These are phyloP conservation scores for Brenthis daphne DNA, from an alignment of 2,888 invertebrate species.

Conservation along the genomic window DNA sequence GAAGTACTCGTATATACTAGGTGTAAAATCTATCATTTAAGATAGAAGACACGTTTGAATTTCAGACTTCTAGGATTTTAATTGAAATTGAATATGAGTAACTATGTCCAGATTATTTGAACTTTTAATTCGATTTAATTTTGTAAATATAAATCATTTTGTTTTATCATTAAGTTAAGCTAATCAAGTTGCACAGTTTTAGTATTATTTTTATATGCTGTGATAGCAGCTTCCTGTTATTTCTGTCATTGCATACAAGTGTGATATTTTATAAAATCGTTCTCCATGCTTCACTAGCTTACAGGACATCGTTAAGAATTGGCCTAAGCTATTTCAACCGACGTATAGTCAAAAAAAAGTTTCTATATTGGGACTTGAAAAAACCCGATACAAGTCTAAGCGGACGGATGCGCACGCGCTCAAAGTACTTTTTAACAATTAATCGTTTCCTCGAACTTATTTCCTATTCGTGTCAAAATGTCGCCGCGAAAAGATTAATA, in stretches of 20 bases:
- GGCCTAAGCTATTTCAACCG: slow-evolving; percentile 48
- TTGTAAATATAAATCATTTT: too few relatives aligned
- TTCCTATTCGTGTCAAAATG: slow-evolving; percentile 46
- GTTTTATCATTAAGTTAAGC: too few relatives aligned
- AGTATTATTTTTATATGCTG: background rate
- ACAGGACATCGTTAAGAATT: slow-evolving; percentile 52
- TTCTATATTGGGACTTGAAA: slow-evolving; percentile 48
- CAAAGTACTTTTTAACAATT: slow-evolving; percentile 47
- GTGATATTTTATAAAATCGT: slow-evolving; percentile 19
- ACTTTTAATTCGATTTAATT: too few relatives aligned
- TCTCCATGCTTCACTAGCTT: slow-evolving; percentile 37
- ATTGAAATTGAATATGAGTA: too few relatives aligned
- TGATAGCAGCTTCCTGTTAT: background rate
- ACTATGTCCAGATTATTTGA: too few relatives aligned
- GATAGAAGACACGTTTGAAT: too few relatives aligned
- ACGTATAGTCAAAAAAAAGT: slow-evolving; percentile 46
- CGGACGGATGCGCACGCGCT: slow-evolving; percentile 46
- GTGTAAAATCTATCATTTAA: too few relatives aligned
- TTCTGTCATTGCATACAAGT: background rate
- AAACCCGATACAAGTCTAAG: slow-evolving; percentile 39
- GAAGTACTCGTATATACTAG: too few relatives aligned
- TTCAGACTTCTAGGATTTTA: too few relatives aligned
- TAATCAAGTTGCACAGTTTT: too few relatives aligned
- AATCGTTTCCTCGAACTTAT: slow-evolving; percentile 51
- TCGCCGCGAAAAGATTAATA: slow-evolving; percentile 43